phyloP scores from a whole-genome alignment of 1,140 invertebrate genomes.

The Pogonognathellus flavescens region DNA sequence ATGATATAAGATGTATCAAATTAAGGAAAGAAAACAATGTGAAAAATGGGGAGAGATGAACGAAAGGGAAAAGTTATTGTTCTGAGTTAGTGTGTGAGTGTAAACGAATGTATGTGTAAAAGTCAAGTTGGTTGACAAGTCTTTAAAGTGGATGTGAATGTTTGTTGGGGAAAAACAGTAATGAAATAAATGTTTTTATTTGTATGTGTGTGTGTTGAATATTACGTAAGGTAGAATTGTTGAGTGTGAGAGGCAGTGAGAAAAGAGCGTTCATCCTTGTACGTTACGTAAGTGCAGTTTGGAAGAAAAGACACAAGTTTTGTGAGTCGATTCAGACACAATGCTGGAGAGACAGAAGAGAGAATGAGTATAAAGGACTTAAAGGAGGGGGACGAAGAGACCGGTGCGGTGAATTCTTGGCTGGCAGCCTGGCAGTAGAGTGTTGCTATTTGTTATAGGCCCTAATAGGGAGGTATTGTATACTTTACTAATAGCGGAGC shows the following conservation, averaged over 20 bases:
- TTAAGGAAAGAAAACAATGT: conserved; percentile 6
- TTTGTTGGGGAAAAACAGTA: neutral
- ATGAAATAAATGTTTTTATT: neutral
- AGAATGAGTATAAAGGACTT: neutral
- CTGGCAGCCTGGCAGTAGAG: neutral
- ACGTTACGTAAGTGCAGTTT: neutral
- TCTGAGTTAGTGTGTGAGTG: neutral
- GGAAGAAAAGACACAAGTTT: conserved; percentile 20
- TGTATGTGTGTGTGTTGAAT: too few relatives aligned
- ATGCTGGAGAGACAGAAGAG: conserved; percentile 16
- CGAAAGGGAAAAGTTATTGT: conserved; percentile 9
- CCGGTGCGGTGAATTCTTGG: conserved; percentile 21
- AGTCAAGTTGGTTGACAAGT: neutral
- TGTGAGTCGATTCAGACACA: conserved; percentile 1
- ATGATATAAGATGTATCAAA: conserved; percentile 15
- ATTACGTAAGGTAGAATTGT: too few relatives aligned
- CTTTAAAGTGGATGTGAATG: neutral
- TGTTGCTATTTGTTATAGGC: too few relatives aligned
- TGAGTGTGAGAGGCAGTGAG: neutral
- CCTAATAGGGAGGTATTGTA: too few relatives aligned
- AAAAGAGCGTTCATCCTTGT: neutral
- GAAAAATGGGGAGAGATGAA: conserved; percentile 3
- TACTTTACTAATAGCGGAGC: too few relatives aligned
- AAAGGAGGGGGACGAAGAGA: conserved; percentile 16
- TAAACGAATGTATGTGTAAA: neutral